Conservation (phyloP, 2,113 vertebrate species). For the Pelusios castaneus region DNA sequence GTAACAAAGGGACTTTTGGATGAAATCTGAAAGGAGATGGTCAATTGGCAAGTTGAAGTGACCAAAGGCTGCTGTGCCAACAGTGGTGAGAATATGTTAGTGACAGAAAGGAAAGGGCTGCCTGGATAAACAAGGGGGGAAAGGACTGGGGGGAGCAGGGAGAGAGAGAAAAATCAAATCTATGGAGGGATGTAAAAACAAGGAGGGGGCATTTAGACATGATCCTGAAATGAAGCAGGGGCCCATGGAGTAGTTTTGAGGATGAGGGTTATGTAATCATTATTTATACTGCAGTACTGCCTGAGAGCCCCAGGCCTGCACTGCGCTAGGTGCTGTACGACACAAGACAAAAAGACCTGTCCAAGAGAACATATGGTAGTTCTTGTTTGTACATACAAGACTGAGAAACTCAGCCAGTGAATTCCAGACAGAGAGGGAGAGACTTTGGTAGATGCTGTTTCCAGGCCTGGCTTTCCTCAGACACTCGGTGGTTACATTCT, state of each 20-base stretch:
- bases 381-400: not conserved
- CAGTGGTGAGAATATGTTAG: too few relatives aligned
- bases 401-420: not conserved
- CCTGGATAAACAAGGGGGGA: too few relatives aligned
- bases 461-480: not conserved
- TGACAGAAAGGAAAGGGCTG: too few relatives aligned
- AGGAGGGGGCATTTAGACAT: not conserved
- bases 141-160: too few relatives aligned
- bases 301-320: not conserved
- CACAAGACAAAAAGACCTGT: not conserved
- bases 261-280: not conserved
- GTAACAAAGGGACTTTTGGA: too few relatives aligned
- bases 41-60: too few relatives aligned
- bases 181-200: not conserved
- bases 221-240: not conserved
- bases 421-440: not conserved
- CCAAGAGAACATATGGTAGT: not conserved
- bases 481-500: not conserved
- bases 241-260: not conserved
- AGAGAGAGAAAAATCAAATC: not conserved
- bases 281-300: not conserved
- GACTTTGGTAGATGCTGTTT: not conserved
- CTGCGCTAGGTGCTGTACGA: not conserved
- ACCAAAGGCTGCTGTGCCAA: too few relatives aligned
- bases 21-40: too few relatives aligned